phyloP scores from a whole-genome alignment of 1,140 invertebrate species.

The Brachionus calyciflorus region DNA sequence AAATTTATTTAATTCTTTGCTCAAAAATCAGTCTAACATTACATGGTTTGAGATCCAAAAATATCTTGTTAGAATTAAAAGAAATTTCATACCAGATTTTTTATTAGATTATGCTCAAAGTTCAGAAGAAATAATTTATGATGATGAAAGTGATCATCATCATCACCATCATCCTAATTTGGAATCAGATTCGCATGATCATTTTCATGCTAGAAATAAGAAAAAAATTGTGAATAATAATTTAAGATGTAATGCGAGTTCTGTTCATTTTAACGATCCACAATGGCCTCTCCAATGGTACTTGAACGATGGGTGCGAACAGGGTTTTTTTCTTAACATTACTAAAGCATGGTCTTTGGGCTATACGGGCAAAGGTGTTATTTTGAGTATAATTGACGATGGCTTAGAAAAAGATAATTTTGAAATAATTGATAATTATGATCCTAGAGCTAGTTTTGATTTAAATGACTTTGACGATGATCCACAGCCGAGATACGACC shows the following conservation, averaged over 20 bases:
- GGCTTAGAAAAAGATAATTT: constrained; percentile 50
- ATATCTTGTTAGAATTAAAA: background rate
- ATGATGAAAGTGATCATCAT: background rate
- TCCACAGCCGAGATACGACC: constrained; percentile 76
- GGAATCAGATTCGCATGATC: background rate
- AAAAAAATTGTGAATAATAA: background rate
- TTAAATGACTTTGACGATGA: constrained; percentile 90
- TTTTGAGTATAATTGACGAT: constrained; percentile 52
- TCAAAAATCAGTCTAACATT: background rate
- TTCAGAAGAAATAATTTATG: background rate
- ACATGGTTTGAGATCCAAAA: constrained; percentile 27
- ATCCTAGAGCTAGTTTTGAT: constrained; percentile 88
- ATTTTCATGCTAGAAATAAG: background rate
- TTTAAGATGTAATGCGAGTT: background rate
- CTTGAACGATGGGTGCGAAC: constrained; percentile 17
- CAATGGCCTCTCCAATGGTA: constrained; percentile 38
- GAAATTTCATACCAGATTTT: constrained; percentile 23
- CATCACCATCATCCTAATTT: too few species aligned
- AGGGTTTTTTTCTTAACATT: constrained; percentile 50
- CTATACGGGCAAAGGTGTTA: constrained; percentile 50
- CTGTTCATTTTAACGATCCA: constrained; percentile 5
- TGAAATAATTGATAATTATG: constrained; percentile 60
- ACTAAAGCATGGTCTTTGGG: constrained; percentile 51
- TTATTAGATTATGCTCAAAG: background rate
- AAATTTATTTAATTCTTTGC: background rate